phyloP scores from a whole-genome alignment of 2,888 invertebrate genomes.

The Dasysyrphus albostriatus region DNA sequence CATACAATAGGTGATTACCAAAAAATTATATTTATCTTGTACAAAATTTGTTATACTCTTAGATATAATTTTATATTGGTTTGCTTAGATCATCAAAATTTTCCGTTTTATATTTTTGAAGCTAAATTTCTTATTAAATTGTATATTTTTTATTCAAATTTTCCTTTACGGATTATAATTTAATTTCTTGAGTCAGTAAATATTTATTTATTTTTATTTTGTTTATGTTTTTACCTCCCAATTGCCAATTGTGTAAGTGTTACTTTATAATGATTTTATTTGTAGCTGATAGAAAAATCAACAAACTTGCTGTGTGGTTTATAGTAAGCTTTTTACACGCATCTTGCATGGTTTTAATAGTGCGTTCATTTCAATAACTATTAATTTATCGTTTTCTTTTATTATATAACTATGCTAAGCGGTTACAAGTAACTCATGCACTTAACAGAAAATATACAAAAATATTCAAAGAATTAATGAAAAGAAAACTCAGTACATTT shows the following conservation, averaged over 20 bases:
- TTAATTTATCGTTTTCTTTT: neutral
- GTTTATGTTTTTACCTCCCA: constrained; percentile 28
- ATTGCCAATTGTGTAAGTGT: constrained; percentile 31
- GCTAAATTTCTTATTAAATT: constrained; percentile 30
- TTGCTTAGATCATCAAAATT: constrained; percentile 64
- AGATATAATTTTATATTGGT: constrained; percentile 54
- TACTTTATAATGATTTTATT: constrained; percentile 19
- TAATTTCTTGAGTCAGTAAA: constrained; percentile 16
- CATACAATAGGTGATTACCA: constrained; percentile 74
- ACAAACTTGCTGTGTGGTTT: constrained; percentile 17
- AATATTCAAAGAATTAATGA: no score
- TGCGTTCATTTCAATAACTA: neutral
- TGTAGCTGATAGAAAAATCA: constrained; percentile 15
- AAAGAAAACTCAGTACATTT: no score
- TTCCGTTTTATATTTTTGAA: constrained; percentile 34
- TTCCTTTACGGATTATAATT: constrained; percentile 56
- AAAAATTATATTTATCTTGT: constrained; percentile 37
- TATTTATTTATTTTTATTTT: neutral
- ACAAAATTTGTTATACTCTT: constrained; percentile 50
- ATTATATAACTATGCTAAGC: neutral
- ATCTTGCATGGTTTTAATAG: constrained; percentile 53
- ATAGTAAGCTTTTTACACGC: constrained; percentile 29
- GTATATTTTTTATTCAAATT: constrained; percentile 17
- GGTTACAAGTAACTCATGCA: neutral
- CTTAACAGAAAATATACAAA: no score